Base-by-base conservation (phyloP, 2,888 invertebrate genomes). In the Oegoconia quadripuncta region DNA sequence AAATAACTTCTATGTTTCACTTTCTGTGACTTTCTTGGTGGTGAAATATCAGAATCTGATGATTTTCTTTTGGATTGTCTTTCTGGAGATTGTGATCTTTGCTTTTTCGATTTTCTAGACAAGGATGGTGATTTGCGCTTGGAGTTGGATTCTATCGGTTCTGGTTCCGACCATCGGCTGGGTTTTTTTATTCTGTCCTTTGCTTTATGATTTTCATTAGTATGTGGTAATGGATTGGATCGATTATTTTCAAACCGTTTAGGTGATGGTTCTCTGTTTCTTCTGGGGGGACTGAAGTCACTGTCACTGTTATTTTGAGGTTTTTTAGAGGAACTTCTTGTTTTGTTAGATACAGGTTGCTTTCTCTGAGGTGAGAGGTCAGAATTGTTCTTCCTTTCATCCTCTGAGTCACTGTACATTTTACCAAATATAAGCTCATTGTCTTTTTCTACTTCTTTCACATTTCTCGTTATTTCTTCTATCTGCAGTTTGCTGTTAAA, bases 351-450 rank as follows among this genome's bases (percentile, higher is more conserved):
- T 36, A 43, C 48, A 17, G 23, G 6, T 20, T 34, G 26, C 55
- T 52, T 64, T 29, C 53, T 53, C 3, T 59, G 62, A 9, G 60
- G 59, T 14, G 69, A 69, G 14, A 36, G 26, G 43, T 76, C 73
- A 0, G 76, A 74, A 38, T 73, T 61, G 18, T 74, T 63, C 23
- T 74, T 68, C 26, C 67, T 53, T 7, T 87, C 86, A 51, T 86
- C 84, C 53, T 87, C 86, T 0, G 84, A 80, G 37, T 87, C 86
- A 46, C 86, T 87, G 59, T 81, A 87, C 86, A 87, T 86, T 74
- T 87, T 86, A 0, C 86, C 86, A 44, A 84, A 87, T 9, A 82
- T 62, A 2, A 83, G 30, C 60, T 81, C 80, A 61, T 83, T 86
- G 29, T 86, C 84, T 58, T 87, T 82, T 45, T 79, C 74, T 3